Base-by-base conservation (phyloP, 1,140 invertebrate species). In the Cotesia chilonis region DNA sequence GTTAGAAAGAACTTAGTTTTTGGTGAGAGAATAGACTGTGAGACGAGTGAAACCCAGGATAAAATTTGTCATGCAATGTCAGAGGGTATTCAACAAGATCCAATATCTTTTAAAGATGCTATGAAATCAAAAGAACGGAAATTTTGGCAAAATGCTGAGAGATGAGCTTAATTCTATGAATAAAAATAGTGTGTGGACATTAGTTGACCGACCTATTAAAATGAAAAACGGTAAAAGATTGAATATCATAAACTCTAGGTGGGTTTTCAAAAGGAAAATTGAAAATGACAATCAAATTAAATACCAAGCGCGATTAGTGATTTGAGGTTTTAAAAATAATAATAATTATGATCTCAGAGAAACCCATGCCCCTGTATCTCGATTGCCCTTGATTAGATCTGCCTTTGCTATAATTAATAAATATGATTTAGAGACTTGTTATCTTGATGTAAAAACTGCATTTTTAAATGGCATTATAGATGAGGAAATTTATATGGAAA, bases 401-500 rank as follows among this genome's bases (percentile, higher is more conserved):
- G 60, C 72, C 10, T 28, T 75, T 14, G 20, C 70, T 3, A 69
- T 75, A 17, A 66, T 71, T 7, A 77, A 75, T 65, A 74, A 73
- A 54, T 61, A 74, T 28, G 71, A 78, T 61, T 70, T 80, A 36
- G 20, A 80, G 4, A 65, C 82, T 4, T 28, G 65, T n/a, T 83
- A 86, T 70, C 67, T 82, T 14, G 84, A 85, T 74, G 78, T 85
- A 0, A 79, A 76, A 60, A 85, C 79, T 6, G 82, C 83, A 6
- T 87, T 82, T 71, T 67, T 85, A 1, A 73, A 85, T 68, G 80
- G 80, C 3, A 64, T 66, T 17, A 35, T 86, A 7, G 70, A 84
- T 35, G 80, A 80, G 73, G 81, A 87, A 20, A 82, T 88, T 5
- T 87, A 82, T 68, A 87, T 88, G 83, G 76, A 79, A 71, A 81